Evolutionary conservation across 2,888 invertebrate genomes (phyloP).

Genomic region (Pasiphila rectangulata): DNA sequence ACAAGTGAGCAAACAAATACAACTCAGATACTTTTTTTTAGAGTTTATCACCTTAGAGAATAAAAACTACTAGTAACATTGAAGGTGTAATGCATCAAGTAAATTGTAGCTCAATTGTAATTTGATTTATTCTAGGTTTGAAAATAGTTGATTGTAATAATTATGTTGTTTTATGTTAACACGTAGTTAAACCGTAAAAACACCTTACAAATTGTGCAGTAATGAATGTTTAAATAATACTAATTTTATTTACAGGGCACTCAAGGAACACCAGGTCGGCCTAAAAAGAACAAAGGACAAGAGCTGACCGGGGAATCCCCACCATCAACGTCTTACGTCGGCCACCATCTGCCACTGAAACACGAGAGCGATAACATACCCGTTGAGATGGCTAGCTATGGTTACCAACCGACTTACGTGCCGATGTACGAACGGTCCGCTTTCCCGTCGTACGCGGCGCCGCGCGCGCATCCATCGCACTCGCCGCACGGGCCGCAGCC

Average conservation of each 20-base stretch:
- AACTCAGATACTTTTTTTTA: background rate
- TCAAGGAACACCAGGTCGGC: slow-evolving; percentile 67
- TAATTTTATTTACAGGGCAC: slow-evolving; percentile 41
- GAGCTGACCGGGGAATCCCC: slow-evolving; percentile 59
- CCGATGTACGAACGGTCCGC: slow-evolving; percentile 46
- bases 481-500: slow-evolving; percentile 39
- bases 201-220: background rate
- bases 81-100: no score
- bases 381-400: slow-evolving; percentile 36
- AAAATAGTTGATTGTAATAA: no score
- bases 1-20: slow-evolving; percentile 14
- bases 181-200: no score
- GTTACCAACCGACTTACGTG: slow-evolving; percentile 55
- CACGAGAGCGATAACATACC: slow-evolving; percentile 55
- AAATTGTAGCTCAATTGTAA: no score
- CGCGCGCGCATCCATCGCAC: slow-evolving; percentile 39
- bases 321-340: slow-evolving; percentile 62
- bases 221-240: background rate
- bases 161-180: no score
- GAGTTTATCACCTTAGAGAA: background rate
- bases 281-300: slow-evolving; percentile 68
- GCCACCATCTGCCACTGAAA: slow-evolving; percentile 53
- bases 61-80: no score
- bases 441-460: slow-evolving; percentile 42
- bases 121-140: no score